Conservation (phyloP, 2,113 vertebrate genomes). For the Oncorhynchus gorbuscha region DNA sequence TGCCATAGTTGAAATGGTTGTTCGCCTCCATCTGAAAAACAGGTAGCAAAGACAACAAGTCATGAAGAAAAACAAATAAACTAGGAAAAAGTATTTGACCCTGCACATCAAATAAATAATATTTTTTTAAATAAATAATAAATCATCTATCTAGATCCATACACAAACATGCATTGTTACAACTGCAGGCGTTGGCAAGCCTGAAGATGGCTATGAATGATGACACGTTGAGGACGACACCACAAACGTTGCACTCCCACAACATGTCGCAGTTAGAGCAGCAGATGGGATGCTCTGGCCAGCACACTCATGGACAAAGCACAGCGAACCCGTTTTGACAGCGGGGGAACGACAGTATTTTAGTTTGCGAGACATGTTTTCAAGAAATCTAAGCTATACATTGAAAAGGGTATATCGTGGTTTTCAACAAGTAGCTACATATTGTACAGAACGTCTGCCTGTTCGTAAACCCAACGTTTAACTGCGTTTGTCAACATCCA, state of each 20-base stretch:
- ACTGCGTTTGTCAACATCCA: neutral
- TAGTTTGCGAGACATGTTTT: neutral
- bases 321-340: neutral
- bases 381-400: neutral
- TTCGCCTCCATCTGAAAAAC: slow-evolving; percentile 86
- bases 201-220: neutral
- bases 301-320: slow-evolving; percentile 2
- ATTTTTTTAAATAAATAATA: no score
- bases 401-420: neutral
- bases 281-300: slow-evolving; percentile 30
- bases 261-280: slow-evolving; percentile 53
- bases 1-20: slow-evolving; percentile 89
- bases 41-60: neutral
- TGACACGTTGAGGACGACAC: slow-evolving; percentile 36
- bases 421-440: neutral
- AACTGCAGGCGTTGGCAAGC: neutral
- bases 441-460: no score
- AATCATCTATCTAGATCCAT: no score
- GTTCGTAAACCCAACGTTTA: neutral
- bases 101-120: neutral
- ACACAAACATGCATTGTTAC: no score
- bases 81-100: neutral
- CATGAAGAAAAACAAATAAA: neutral
- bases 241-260: slow-evolving; percentile 41
- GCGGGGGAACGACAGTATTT: neutral